phyloP scores from a whole-genome alignment of 2,797 vertebrate species.

The Gephyroberyx darwinii region DNA sequence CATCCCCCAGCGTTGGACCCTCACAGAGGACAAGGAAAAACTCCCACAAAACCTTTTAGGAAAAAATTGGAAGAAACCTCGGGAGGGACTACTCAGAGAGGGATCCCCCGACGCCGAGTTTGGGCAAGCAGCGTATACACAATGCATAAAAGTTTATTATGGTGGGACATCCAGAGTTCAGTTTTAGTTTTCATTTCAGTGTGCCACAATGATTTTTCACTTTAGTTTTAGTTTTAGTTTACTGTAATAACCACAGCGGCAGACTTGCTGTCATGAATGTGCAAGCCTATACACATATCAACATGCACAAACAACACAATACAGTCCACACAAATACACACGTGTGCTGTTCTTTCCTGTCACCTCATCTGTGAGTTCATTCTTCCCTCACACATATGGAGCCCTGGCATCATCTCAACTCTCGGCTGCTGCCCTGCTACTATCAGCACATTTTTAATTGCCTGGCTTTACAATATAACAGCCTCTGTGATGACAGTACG shows the following conservation, averaged over 20 bases:
- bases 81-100: no score
- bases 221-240: no score
- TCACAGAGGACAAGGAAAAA: no score
- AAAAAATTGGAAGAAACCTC: no score
- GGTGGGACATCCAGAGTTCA: no score
- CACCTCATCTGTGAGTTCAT: conserved; percentile 71
- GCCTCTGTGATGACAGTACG: conserved; percentile 69
- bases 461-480: conserved; percentile 66
- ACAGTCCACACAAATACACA: conserved; percentile 39
- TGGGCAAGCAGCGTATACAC: no score
- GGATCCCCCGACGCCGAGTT: no score
- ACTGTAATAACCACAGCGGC: background rate
- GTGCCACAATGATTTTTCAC: no score
- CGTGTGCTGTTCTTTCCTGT: conserved; percentile 54
- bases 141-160: no score
- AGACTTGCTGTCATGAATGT: background rate
- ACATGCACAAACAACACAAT: conserved; percentile 18
- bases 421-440: conserved; percentile 70
- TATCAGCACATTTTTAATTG: conserved; percentile 78
- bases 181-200: no score
- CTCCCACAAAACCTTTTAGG: no score
- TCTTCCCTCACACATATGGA: conserved; percentile 70
- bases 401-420: conserved; percentile 61
- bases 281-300: background rate
- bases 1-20: no score